Percentiles rank a stretch among this genome's conserved stretches.
Evolutionary conservation across 2,888 invertebrate genomes (phyloP).

Genomic region (Phrixothrix hirtus): DNA sequence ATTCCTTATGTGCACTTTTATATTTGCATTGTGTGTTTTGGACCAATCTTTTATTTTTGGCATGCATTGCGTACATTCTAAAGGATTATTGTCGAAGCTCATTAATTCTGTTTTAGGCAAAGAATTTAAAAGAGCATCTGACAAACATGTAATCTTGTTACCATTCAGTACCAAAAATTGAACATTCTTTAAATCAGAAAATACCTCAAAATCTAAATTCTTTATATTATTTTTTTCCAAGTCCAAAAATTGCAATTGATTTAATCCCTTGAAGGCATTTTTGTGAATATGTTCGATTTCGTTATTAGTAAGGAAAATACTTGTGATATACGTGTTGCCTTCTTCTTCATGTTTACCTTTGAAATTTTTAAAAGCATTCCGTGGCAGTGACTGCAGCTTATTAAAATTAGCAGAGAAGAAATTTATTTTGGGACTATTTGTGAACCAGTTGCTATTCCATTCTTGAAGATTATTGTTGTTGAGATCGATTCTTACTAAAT

Average conservation of each 20-base stretch:
- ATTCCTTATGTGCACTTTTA: conserved; percentile 8
- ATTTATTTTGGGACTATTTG: conserved; percentile 43
- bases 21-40: conserved; percentile 4
- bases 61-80: conserved; percentile 19
- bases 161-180: conserved; percentile 5
- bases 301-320: conserved; percentile 9
- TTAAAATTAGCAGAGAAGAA: conserved; percentile 45
- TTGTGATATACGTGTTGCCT: background rate
- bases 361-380: conserved; percentile 22
- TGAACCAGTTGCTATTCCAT: conserved; percentile 51
- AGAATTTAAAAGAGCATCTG: conserved; percentile 1
- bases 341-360: conserved; percentile 5
- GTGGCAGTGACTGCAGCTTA: conserved; percentile 40
- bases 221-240: conserved; percentile 12
- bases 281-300: conserved; percentile 25
- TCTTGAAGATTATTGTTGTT: conserved; percentile 44
- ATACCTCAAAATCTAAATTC: conserved; percentile 1
- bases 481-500: conserved; percentile 43
- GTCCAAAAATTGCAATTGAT: conserved; percentile 15
- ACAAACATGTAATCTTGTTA: conserved; percentile 18
- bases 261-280: conserved; percentile 33
- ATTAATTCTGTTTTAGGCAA: conserved; percentile 12
- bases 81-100: conserved; percentile 13
- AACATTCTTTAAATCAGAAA: conserved; percentile 9
- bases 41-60: conserved; percentile 19